Base-by-base conservation (phyloP, 2,888 invertebrate species). In the Aleiodes leptofemur region DNA sequence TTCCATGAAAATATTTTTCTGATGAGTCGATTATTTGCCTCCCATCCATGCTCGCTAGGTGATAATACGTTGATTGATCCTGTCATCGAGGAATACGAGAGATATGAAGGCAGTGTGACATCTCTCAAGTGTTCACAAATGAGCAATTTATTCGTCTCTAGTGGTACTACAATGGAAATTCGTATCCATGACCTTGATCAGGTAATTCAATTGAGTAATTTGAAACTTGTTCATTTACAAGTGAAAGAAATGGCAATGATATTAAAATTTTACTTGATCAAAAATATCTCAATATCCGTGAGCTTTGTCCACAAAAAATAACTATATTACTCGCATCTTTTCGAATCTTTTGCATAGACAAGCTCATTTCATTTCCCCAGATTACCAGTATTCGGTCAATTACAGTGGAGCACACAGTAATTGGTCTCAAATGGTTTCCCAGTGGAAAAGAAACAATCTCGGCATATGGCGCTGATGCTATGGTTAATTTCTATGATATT, bases 81-180 rank as follows among this genome's bases (percentile, higher is more conserved):
- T 23, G 87, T 89, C 9, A 77, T 87, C 71, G 84, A 84, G 34
- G 87, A 89, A 68, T 89, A 86, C 68, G 86, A 86, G 31, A 84
- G 85, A 56, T 86, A 86, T 70, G 83, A 84, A 69, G 87, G 88
- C 14, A 87, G 85, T 70, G 81, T 89, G 8, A 89, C 87, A 1
- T 85, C 85, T 50, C 73, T 89, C 0, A 86, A 84, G 72, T 87
- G 84, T 74, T 86, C 87, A 3, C 85, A 85, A 9, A 82, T 79
- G 48, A 82, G 81, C 53, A 84, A 87, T 81, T 59, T 85, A 23
- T 89, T 89, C 69, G 78, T 89, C 3, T 82, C 86, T 5, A 84
- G 86, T 64, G 84, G 85, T 13, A 87, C 87, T 2, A 85, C 88
- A 69, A 88, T 85, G 75, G 88, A 88, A 77, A 84, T 89, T 66